Evolutionary conservation across 2,113 vertebrate species (phyloP), one percentile per base, ranked within the genome.

Genomic region (Xyrauchen texanus): DNA sequence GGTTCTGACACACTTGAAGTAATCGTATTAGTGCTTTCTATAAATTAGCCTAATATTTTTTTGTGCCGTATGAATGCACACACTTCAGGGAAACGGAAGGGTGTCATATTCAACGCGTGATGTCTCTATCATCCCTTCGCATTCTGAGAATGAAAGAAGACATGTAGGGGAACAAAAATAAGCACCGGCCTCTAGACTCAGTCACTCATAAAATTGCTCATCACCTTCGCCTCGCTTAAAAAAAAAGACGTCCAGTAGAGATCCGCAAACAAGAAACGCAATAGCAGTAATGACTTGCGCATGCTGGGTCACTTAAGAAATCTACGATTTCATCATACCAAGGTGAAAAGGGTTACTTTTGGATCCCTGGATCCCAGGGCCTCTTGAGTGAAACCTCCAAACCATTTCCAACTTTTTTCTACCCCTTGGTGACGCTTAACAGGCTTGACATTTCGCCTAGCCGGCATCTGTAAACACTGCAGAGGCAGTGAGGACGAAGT

Each of bases 1-100:
- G 93, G 91, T 88, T 90, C 88, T 91, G 93, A 93, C 92, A 93
- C 92, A 92, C 90, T 93, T 88, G 80, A 90, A 93, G 93, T 94
- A 92, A 93, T 93, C 93, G 92, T 93, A 93, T 94, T 94, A 94
- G 88, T 80, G 84, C 73, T 91, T 92, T 89, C 86, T 89, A 88
- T 83, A 92, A 92, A 92, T 93, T 91, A 91, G 89, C 85, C 89
- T 86, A 34, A 34, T 88, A 89, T 92, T 91, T 92, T 45, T 53
- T 87, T 82, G 82, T 11, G 60, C 8, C 52, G 34, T 71, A 71
- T 7, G 82, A 76, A 81, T 82, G 81, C 83, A 84, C 68, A 79
- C 73, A 46, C 86, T 85, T 90, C 67, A 74, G 81, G n/a, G 80
- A 88, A 86, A 88, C 81, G 84, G 88, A 88, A 82, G 70, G 57